Evolutionary conservation across 2,888 invertebrate genomes (phyloP), one percentile per base, ranked within the genome.

Genomic region (Hydrotaea cyrtoneurina): DNA sequence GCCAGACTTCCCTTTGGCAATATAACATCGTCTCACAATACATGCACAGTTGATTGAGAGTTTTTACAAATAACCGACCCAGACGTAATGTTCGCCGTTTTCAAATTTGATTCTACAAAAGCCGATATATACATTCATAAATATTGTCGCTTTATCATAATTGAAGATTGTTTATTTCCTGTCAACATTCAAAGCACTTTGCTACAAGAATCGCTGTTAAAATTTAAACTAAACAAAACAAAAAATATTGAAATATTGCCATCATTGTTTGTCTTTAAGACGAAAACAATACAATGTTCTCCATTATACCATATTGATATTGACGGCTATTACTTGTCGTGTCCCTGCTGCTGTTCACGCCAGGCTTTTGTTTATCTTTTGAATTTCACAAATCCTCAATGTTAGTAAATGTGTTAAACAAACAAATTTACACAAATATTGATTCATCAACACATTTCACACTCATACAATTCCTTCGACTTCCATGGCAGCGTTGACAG

Each of bases 401-500:
- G 15, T 50, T 50, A 2, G 50, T n/a, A 50, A 11, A 8, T 39
- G 39, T 39, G 39, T 50, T 13, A 50, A 50, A 50, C 15, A 50
- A 50, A 50, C 15, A 50, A 15, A n/a, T n/a, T 50, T 50, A 50
- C 50, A 50, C 50, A 50, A 50, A 50, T 50, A 50, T 50, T 50
- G n/a, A 50, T 50, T 50, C 50, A 50, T 50, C n/a, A 50, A 50
- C 50, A 50, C 50, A n/a, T 50, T n/a, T 15, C 50, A n/a, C n/a
- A 50, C 50, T 31, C 31, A 31, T n/a, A 50, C 50, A 15, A 50
- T 50, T 15, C n/a, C n/a, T n/a, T n/a, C 50, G n/a, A 15, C 50
- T 13, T 13, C 50, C 50, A 50, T 13, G 50, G 39, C 3, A 39
- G 39, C 13, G 13, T 39, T 4, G 10, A 39, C 39, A 39, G 10